Evolutionary conservation across 37 sponge, comb jelly and placozoan genomes (phyloP), one percentile per base, ranked within the genome.

Genomic region (Cliona cf. orientalis): DNA sequence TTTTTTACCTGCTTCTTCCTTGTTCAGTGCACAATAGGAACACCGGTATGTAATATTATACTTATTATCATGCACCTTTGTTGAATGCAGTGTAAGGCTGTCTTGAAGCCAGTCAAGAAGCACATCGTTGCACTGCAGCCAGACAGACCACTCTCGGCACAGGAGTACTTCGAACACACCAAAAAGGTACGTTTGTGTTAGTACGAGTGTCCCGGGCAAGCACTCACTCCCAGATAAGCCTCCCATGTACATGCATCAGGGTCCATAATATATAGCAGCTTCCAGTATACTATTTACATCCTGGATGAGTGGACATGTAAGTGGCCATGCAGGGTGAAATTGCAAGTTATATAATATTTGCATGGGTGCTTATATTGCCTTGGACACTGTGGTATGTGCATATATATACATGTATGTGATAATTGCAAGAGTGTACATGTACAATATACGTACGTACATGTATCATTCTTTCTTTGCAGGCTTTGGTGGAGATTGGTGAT

Each of bases 51-150:
- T n/a, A n/a, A n/a, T n/a, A n/a, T n/a, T n/a, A n/a, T n/a, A n/a
- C n/a, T n/a, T n/a, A n/a, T n/a, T n/a, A n/a, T n/a, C n/a, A n/a
- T n/a, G n/a, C n/a, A n/a, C n/a, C n/a, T n/a, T n/a, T n/a, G n/a
- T n/a, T n/a, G n/a, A 5, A 57, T 33, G 14, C 34, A 72, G 66
- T 64, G 65, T 45, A 76, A 67, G 76, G 75, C 84, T 11, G 29
- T 91, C 71, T 62, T 97, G 79, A 64, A 88, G 58, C 97, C 97
- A 22, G 95, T 94, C 19, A 85, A 91, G 80, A 88, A 86, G 38
- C 75, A 77, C 6, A 58, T 97, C 61, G 58, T 60, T 26, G 71
- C 66, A 2, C 70, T 97, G 5, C 65, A 76, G 29, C 80, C 79
- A 39, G 86, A 85, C 17, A 87, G 80, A 5, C 86, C 70, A 26